Conservation (phyloP, 1,140 invertebrate genomes). For the Leptinotarsa lineolata region DNA sequence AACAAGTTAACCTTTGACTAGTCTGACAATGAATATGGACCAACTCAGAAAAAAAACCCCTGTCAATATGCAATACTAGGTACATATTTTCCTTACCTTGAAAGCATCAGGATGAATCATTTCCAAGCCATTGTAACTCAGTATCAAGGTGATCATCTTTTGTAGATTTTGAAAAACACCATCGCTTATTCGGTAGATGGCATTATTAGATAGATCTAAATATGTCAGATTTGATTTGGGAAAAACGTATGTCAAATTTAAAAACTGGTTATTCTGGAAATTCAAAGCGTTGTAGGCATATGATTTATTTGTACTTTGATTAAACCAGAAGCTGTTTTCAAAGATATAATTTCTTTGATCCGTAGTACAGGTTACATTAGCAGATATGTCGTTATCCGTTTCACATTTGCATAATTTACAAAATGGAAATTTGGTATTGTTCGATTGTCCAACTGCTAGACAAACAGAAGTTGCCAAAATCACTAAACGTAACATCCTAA, state of each 20-base stretch:
- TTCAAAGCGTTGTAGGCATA: slow-evolving; percentile 32
- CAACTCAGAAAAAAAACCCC: too few species aligned
- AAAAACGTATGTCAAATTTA: slow-evolving; percentile 41
- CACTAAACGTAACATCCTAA: background rate
- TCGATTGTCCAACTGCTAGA: background rate
- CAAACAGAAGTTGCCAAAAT: background rate
- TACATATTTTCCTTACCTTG: slow-evolving; percentile 59
- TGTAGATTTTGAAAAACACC: slow-evolving; percentile 67
- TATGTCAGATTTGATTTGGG: slow-evolving; percentile 34
- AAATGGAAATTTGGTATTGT: slow-evolving; percentile 14
- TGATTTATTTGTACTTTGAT: slow-evolving; percentile 28
- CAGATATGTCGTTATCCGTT: slow-evolving; percentile 7
- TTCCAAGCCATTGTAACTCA: slow-evolving; percentile 70
- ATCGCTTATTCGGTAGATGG: slow-evolving; percentile 64
- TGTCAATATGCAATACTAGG: too few species aligned
- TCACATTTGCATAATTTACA: slow-evolving; percentile 28
- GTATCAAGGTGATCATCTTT: slow-evolving; percentile 65
- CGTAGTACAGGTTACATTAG: slow-evolving; percentile 37
- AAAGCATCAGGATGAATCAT: slow-evolving; percentile 67
- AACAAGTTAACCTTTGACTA: too few species aligned
- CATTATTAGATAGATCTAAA: slow-evolving; percentile 53
- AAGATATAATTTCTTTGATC: slow-evolving; percentile 26
- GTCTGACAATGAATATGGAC: too few species aligned
- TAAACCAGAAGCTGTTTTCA: slow-evolving; percentile 33
- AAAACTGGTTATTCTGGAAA: slow-evolving; percentile 37